A percentile compares a stretch with the other conserved stretches of the same genome.
phyloP scores from a whole-genome alignment of 2,797 vertebrate genomes.

The Oreonectes daqikongensis region DNA sequence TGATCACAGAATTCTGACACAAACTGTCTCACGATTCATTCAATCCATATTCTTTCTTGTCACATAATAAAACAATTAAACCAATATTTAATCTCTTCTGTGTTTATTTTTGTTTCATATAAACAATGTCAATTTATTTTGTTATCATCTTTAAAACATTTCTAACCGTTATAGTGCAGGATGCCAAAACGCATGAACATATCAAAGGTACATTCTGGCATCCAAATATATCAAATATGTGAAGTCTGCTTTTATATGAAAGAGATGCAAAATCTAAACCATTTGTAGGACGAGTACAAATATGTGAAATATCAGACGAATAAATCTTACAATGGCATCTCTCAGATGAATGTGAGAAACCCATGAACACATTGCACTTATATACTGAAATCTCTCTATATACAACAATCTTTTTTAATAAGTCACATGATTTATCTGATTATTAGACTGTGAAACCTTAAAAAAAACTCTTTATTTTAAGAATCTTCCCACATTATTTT shows the following conservation, averaged over 20 bases:
- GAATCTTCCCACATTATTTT: neutral
- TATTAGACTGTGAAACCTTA: neutral
- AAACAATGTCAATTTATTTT: neutral
- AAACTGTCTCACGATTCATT: too few relatives aligned
- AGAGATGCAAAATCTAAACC: conserved; percentile 11
- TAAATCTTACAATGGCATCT: conserved; percentile 9
- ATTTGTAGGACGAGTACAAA: conserved; percentile 23
- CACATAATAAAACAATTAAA: neutral
- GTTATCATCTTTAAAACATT: neutral
- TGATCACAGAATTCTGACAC: too few relatives aligned
- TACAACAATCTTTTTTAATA: neutral
- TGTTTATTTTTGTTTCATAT: neutral
- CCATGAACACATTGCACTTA: neutral
- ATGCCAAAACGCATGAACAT: too few relatives aligned
- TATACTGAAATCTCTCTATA: neutral
- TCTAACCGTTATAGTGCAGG: too few relatives aligned
- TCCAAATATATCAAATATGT: neutral
- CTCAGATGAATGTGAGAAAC: too few relatives aligned
- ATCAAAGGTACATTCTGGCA: neutral
- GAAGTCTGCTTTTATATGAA: neutral
- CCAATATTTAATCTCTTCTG: neutral
- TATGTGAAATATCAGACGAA: conserved; percentile 29
- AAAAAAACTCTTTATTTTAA: neutral
- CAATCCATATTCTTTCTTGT: too few relatives aligned
- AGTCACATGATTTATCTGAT: neutral